Evolutionary conservation across 2,888 invertebrate genomes (phyloP).

Genomic region (Philereme transversata): DNA sequence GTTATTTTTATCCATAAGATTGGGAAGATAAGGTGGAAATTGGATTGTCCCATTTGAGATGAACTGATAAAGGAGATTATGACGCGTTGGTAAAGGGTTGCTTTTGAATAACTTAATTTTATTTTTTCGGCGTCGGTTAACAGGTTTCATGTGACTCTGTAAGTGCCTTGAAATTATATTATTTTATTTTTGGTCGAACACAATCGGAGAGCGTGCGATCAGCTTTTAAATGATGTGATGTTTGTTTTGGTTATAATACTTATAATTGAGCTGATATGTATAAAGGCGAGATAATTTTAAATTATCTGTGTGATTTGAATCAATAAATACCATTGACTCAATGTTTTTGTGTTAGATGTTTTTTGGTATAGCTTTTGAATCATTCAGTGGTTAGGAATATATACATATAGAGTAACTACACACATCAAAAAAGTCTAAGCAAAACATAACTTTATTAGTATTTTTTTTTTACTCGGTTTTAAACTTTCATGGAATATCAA

Average conservation of each 20-base stretch:
- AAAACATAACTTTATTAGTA: too few species aligned
- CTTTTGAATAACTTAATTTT: constrained; percentile 63
- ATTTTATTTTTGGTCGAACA: constrained; percentile 38
- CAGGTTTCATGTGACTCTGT: constrained; percentile 48
- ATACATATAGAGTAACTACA: too few species aligned
- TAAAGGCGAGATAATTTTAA: too few species aligned
- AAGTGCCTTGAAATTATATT: constrained; percentile 44
- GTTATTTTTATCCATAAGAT: constrained; percentile 26
- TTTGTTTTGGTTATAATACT: constrained; percentile 6
- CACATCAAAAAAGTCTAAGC: too few species aligned
- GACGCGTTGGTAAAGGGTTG: constrained; percentile 51
- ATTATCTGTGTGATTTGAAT: too few species aligned
- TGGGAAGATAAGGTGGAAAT: constrained; percentile 32
- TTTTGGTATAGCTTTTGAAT: too few species aligned
- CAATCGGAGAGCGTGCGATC: constrained; percentile 36
- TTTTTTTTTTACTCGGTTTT: too few species aligned
- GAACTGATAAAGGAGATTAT: constrained; percentile 57
- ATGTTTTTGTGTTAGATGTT: too few species aligned
- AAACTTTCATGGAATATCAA: too few species aligned
- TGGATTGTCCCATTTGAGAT: constrained; percentile 34
- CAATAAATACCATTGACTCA: too few species aligned
- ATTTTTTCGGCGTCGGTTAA: constrained; percentile 52
- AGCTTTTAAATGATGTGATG: constrained; percentile 3
- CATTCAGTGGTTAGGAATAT: too few species aligned
- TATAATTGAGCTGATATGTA: too few species aligned